phyloP scores from a whole-genome alignment of 2,888 invertebrate species.

The Liposcelis brunnea region DNA sequence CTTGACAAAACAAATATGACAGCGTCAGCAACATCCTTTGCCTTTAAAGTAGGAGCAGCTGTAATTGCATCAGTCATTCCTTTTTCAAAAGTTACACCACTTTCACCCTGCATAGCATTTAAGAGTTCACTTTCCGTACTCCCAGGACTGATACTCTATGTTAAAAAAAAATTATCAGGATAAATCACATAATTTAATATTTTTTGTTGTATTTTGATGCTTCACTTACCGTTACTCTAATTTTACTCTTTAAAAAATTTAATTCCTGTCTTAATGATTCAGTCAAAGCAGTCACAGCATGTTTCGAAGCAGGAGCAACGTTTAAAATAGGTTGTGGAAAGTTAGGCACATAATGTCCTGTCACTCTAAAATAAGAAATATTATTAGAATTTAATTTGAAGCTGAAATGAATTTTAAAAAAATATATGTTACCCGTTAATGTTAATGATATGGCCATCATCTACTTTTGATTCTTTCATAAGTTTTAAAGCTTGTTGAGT shows the following conservation, averaged over 20 bases:
- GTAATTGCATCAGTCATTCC: no score
- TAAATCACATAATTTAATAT: no score
- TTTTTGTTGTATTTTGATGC: background rate
- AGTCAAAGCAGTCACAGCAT: constrained; percentile 23
- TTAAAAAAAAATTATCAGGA: background rate
- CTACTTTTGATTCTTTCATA: constrained; percentile 19
- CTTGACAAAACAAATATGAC: no score
- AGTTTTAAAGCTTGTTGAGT: constrained; percentile 19
- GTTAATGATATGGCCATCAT: constrained; percentile 11
- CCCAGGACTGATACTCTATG: constrained; percentile 1
- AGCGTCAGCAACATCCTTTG: no score
- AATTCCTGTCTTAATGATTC: constrained; percentile 25
- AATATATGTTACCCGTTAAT: no score
- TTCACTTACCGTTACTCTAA: constrained; percentile 16
- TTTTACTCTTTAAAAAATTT: constrained; percentile 14
- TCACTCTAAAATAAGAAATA: constrained; percentile 18
- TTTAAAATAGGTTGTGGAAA: background rate
- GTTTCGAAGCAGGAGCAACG: constrained; percentile 25
- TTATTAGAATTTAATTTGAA: no score
- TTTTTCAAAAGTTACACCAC: background rate
- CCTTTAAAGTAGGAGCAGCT: no score
- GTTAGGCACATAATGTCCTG: constrained; percentile 20
- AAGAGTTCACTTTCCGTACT: background rate
- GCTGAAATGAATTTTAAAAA: no score
- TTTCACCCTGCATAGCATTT: background rate